Percentiles rank a stretch among this genome's conserved stretches.
These are phyloP conservation scores for Catocala sponsa DNA, from an alignment of 2,888 invertebrate species.

Conservation along the genomic window DNA sequence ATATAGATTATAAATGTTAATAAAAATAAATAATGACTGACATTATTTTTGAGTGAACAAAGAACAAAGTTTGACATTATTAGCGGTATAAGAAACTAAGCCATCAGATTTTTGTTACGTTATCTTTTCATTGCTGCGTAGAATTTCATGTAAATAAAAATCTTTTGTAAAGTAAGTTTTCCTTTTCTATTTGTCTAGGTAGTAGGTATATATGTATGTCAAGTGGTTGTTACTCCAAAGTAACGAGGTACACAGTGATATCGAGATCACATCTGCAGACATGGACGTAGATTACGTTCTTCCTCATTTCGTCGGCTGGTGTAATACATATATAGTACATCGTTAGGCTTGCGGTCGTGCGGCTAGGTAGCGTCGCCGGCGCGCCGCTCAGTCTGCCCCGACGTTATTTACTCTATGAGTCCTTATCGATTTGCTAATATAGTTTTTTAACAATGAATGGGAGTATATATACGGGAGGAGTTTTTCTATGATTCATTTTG, in stretches of 20 bases:
- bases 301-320: slow-evolving; percentile 17
- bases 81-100: too few relatives aligned
- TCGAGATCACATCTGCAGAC: slow-evolving; percentile 8
- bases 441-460: slow-evolving; percentile 27
- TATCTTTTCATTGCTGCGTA: too few relatives aligned
- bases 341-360: slow-evolving; percentile 35
- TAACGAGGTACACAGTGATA: background rate
- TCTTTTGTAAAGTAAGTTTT: too few relatives aligned
- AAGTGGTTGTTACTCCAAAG: too few relatives aligned
- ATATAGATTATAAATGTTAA: too few relatives aligned
- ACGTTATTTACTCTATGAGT: slow-evolving; percentile 36
- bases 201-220: background rate
- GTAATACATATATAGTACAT: slow-evolving; percentile 30
- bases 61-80: too few relatives aligned
- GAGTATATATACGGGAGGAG: background rate
- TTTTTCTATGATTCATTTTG: background rate
- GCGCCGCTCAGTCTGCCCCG: slow-evolving; percentile 42
- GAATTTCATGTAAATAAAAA: too few relatives aligned
- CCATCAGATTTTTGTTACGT: too few relatives aligned
- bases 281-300: slow-evolving; percentile 1
- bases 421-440: slow-evolving; percentile 38
- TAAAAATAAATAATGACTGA: too few relatives aligned
- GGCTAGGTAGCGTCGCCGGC: slow-evolving; percentile 28
- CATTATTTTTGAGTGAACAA: too few relatives aligned
- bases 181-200: background rate